Base-by-base conservation (phyloP, 1,140 invertebrate genomes). In the Lepidurus apus region DNA sequence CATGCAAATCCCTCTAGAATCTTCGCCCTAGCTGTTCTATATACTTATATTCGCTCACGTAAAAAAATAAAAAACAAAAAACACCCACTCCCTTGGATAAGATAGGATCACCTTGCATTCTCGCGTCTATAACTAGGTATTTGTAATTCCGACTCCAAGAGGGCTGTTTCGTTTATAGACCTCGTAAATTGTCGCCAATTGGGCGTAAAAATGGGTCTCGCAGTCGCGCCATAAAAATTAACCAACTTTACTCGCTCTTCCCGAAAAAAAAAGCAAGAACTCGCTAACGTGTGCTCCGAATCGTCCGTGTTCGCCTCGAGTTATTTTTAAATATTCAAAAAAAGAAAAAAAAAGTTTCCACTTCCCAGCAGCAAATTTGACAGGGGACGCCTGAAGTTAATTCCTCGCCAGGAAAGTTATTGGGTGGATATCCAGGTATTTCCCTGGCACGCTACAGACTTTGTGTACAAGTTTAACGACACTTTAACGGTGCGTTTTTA, bases 121-220 rank as follows among this genome's bases (percentile, higher is more conserved):
- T 13, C 21, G 53, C n/a, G 53, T 65, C 53, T 65, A 65, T 65
- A 65, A 65, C 53, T 21, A 65, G 6, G 53, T 65, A 65, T 65
- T 65, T 65, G 53, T 65, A 65, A 65, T 65, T 65, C 53, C 53
- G 21, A 65, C 9, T 9, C 53, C 47, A 65, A 65, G 26, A 34
- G 21, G 53, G 53, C 53, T 65, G 53, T 65, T 65, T 65, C 45
- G 17, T 65, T 65, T 65, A 65, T 65, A 65, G 53, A 65, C 53
- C 53, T 65, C 53, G 53, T 65, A 65, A 13, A 65, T 65, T 65
- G 53, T 65, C 53, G n/a, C 53, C 53, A 65, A 65, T 65, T 65
- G 53, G 53, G 53, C 53, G 53, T 65, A 21, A 65, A 65, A 65
- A 65, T 65, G 53, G 53, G 21, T n/a, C 53, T 17, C 53, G 21